Conservation (phyloP, 2,888 invertebrate genomes). For the Cremastinae sp. region DNA sequence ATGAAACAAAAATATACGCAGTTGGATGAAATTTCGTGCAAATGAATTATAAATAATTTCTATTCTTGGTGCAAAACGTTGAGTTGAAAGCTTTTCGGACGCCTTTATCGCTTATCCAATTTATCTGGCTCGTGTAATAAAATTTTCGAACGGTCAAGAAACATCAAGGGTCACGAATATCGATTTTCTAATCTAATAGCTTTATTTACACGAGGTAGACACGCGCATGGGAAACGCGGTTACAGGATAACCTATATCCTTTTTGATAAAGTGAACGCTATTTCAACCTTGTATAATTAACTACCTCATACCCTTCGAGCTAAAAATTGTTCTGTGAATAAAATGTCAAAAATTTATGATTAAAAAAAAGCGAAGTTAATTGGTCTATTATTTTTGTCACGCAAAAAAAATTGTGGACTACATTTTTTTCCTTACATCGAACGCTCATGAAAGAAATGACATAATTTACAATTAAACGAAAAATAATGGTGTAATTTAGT, state of each 20-base stretch:
- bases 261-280: slow-evolving; percentile 4
- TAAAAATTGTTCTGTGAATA: no score
- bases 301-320: neutral
- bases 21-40: no score
- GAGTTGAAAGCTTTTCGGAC: neutral
- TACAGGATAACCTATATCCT: slow-evolving; percentile 30
- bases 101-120: neutral
- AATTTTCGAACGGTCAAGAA: slow-evolving; percentile 18
- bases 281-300: slow-evolving; percentile 4
- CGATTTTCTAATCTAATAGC: slow-evolving; percentile 30
- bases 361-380: no score
- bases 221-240: neutral
- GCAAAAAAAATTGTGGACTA: no score
- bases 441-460: no score
- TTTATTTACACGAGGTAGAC: slow-evolving; percentile 26
- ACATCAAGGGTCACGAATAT: slow-evolving; percentile 31
- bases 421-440: no score
- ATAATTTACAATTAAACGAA: no score
- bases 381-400: no score
- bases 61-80: neutral
- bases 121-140: slow-evolving; percentile 11
- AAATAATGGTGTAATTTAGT: no score
- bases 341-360: no score
- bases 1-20: no score
- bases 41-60: neutral